Evolutionary conservation across 2,888 invertebrate genomes (phyloP).

Genomic region (Himalopsyche kuldschensis): DNA sequence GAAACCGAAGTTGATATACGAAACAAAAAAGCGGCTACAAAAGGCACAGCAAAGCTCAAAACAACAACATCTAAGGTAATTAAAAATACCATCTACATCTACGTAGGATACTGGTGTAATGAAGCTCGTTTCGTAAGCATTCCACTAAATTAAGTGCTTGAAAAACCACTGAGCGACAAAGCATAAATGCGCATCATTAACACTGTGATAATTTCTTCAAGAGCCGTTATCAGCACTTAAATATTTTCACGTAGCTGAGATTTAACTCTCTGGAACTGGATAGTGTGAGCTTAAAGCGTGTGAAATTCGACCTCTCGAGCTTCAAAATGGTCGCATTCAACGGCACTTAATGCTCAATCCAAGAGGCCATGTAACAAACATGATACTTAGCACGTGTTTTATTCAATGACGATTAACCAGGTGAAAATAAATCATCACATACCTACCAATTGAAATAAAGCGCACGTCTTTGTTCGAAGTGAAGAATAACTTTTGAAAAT

Average conservation of each 20-base stretch:
- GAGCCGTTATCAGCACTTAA: neutral
- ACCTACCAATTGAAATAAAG: neutral
- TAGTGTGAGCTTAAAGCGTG: neutral
- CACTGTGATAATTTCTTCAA: neutral
- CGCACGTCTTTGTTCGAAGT: neutral
- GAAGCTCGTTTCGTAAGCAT: neutral
- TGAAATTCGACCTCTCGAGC: neutral
- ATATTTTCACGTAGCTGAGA: neutral
- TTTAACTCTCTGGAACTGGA: neutral
- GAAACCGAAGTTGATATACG: neutral
- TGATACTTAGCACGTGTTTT: neutral
- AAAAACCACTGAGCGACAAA: neutral
- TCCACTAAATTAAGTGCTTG: neutral
- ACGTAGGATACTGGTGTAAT: neutral
- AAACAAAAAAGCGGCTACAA: conserved; percentile 18
- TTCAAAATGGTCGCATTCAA: conserved; percentile 37
- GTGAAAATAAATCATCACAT: neutral
- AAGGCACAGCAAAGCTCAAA: neutral
- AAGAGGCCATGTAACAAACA: neutral
- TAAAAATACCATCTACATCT: conserved; percentile 7
- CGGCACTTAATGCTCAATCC: conserved; percentile 34
- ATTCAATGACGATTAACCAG: neutral
- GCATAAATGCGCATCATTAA: neutral
- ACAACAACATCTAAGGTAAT: conserved; percentile 18
- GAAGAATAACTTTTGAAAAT: neutral